phyloP scores from a whole-genome alignment of 2,888 invertebrate genomes.

The Sarcophaga rosellei region DNA sequence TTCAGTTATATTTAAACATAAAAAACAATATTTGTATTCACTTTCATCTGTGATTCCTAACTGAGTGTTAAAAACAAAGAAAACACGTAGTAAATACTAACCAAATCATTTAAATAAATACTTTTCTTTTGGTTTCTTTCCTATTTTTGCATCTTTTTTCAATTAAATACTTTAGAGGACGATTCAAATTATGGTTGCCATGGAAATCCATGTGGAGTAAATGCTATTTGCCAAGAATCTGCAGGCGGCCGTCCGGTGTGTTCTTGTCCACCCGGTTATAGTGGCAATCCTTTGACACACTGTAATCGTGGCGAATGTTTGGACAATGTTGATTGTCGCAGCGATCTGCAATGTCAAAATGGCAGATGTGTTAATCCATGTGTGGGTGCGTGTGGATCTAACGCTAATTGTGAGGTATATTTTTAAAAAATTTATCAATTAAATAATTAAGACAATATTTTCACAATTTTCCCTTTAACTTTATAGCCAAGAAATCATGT shows the following conservation, averaged over 20 bases:
- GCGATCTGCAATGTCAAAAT: constrained; percentile 87
- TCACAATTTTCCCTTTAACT: neutral
- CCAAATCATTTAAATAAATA: constrained; percentile 15
- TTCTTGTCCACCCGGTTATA: constrained; percentile 89
- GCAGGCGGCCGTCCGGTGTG: constrained; percentile 89
- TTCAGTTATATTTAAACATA: neutral
- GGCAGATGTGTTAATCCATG: constrained; percentile 91
- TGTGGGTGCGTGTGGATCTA: constrained; percentile 87
- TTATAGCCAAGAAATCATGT: constrained; percentile 86
- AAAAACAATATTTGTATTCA: neutral
- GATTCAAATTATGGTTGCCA: constrained; percentile 81
- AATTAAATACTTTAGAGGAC: constrained; percentile 49
- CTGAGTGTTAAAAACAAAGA: too few relatives aligned
- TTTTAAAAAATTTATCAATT: constrained; percentile 32
- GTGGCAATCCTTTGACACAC: constrained; percentile 89
- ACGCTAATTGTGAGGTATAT: constrained; percentile 88
- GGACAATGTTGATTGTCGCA: constrained; percentile 90
- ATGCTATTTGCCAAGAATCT: constrained; percentile 85
- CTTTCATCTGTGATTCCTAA: neutral
- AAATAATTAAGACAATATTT: neutral
- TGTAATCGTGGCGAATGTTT: constrained; percentile 89
- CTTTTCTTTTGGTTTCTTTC: neutral
- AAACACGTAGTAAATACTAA: constrained; percentile 35
- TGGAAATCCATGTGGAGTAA: constrained; percentile 85
- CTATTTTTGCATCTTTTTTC: constrained; percentile 5